Percentiles rank a stretch among this genome's conserved stretches.
Evolutionary conservation across 2,888 invertebrate species (phyloP).

Genomic region (Flexamia atlantica): DNA sequence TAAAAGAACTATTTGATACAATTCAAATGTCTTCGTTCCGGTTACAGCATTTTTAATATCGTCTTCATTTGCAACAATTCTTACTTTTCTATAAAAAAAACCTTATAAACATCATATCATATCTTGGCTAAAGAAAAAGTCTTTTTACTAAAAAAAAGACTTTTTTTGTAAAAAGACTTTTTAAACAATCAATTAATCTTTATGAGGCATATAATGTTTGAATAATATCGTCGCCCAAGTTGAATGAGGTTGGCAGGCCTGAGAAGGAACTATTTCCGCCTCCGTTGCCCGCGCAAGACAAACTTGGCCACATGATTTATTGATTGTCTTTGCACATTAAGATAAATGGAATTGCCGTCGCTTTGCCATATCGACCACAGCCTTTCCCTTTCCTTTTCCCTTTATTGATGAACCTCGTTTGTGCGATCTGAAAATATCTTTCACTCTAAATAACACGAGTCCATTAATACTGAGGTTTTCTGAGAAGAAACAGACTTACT

Average conservation of each 20-base stretch:
- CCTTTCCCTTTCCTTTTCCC: conserved; percentile 17
- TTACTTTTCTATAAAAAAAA: no score
- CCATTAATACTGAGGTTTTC: neutral
- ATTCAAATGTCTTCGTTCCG: no score
- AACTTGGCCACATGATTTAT: conserved; percentile 50
- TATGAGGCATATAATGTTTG: no score
- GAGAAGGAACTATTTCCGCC: conserved; percentile 46
- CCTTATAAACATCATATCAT: no score
- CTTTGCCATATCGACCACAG: conserved; percentile 39
- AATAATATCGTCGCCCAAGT: no score
- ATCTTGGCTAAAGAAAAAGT: no score
- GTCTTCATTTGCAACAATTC: no score
- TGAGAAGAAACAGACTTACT: neutral
- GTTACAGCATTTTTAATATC: no score
- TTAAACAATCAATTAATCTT: no score
- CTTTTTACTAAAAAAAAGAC: no score
- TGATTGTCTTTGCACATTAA: conserved; percentile 58
- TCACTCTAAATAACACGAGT: conserved; percentile 17
- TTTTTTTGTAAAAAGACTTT: no score
- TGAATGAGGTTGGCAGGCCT: conserved; percentile 2
- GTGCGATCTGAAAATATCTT: conserved; percentile 38
- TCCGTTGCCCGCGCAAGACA: conserved; percentile 37
- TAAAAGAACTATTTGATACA: no score
- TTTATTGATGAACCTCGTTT: conserved; percentile 33
- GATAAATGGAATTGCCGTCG: conserved; percentile 54